Evolutionary conservation across 2,113 vertebrate genomes (phyloP), one percentile per base, ranked within the genome.

Genomic region (Aix galericulata): DNA sequence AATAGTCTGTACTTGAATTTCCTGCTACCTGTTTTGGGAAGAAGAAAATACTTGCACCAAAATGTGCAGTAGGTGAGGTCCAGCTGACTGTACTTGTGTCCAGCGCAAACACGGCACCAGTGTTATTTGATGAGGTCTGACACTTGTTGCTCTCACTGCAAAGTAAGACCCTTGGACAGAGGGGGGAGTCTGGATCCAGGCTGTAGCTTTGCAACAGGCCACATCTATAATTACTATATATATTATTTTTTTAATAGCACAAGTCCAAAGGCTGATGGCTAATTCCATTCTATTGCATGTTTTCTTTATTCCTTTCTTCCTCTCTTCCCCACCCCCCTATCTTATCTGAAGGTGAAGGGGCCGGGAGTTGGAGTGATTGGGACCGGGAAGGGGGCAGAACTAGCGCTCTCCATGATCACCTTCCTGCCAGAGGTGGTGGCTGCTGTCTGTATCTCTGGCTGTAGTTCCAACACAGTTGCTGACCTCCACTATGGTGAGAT

Each of bases 361-460:
- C 96, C 98, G 81, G 97, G 97, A 89, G 59, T 97, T 94, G 97
- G 97, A 93, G 97, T 98, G 66, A 96, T 97, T 77, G 97, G 97
- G 36, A 97, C 97, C 71, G 97, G 97, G 44, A 98, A 98, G 94
- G 97, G 97, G 87, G 96, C 95, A 82, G 97, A 98, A 95, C 75
- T 98, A 88, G 97, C 97, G 12, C 94, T 98, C 75, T 97, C 97
- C 82, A 98, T 97, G 97, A 95, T 95, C 88, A 98, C 97, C 58
- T 98, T 97, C 91, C 94, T 98, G 59, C 97, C 97, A 55, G 96
- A 98, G 87, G 96, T 97, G 20, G 95, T 97, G 80, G 97, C 97
- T 79, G 97, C 96, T 26, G 95, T 98, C 59, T 97, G 87, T 50
- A 95, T 98, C 94, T 98, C 96, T 5, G 97, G 96, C 73, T 98